Conservation (phyloP, 2,797 vertebrate species). For the Danio jaintianensis region DNA sequence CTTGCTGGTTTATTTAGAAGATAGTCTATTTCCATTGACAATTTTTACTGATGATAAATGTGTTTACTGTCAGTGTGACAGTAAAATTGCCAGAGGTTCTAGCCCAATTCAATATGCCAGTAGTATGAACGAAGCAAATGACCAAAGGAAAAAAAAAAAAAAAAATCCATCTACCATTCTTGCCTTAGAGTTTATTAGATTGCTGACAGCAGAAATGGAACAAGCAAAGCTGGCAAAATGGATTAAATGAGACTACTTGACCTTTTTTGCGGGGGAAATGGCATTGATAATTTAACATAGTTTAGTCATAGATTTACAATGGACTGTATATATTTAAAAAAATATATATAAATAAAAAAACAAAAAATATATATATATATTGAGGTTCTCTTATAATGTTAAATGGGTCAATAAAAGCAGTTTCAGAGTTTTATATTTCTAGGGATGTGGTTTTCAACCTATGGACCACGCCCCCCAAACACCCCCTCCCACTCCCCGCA, state of each 20-base stretch:
- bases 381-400: no score
- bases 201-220: not conserved
- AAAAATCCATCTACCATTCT: slow-evolving; percentile 25
- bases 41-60: not conserved
- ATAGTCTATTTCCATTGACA: not conserved
- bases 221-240: not conserved
- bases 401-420: no score
- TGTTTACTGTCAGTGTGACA: not conserved
- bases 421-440: no score
- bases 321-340: no score
- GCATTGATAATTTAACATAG: not conserved
- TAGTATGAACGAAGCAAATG: slow-evolving; percentile 9
- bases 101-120: slow-evolving; percentile 17
- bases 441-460: no score
- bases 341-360: no score
- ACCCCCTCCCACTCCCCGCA: no score
- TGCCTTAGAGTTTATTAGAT: not conserved
- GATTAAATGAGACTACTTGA: not conserved
- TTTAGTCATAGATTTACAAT: not conserved
- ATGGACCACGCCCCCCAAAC: no score
- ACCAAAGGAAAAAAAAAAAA: not conserved
- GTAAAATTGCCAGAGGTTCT: slow-evolving; percentile 17
- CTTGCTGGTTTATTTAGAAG: not conserved
- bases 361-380: no score
- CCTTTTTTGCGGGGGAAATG: not conserved